Evolutionary conservation across 2,113 vertebrate species (phyloP).

Genomic region (Eptesicus fuscus): DNA sequence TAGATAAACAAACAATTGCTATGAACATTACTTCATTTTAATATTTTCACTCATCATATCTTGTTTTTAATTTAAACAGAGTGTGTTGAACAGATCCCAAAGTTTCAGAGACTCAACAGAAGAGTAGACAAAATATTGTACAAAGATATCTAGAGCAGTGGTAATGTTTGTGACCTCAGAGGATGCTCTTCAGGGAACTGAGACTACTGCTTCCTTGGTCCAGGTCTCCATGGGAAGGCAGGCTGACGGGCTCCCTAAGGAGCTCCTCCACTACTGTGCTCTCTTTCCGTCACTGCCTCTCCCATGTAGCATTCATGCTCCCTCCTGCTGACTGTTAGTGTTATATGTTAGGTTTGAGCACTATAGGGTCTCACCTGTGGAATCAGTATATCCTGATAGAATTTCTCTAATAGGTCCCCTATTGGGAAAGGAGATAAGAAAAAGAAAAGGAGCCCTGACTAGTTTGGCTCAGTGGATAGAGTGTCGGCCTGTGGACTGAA

Average conservation of each 20-base stretch:
- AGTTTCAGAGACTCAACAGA: background rate
- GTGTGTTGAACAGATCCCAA: background rate
- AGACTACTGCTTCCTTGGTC: background rate
- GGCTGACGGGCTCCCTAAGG: background rate
- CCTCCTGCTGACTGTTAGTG: too few relatives aligned
- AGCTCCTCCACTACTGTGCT: background rate
- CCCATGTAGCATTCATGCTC: rapidly evolving
- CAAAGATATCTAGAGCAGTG: background rate
- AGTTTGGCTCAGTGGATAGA: too few relatives aligned
- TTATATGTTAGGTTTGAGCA: background rate
- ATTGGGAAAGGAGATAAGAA: background rate
- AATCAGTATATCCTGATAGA: background rate
- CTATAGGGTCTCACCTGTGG: background rate
- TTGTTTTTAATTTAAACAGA: background rate
- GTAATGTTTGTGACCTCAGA: background rate
- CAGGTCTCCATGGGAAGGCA: background rate
- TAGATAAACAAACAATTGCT: background rate
- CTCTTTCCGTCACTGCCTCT: background rate
- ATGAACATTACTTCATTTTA: background rate
- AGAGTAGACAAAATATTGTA: background rate
- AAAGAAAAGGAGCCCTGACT: background rate
- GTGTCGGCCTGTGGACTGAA: too few relatives aligned
- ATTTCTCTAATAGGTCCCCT: background rate
- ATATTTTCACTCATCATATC: background rate
- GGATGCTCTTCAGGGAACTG: background rate